A percentile compares a stretch with the other conserved stretches of the same genome.
Evolutionary conservation across 2,888 invertebrate genomes (phyloP).

Genomic region (Drosophila mettleri): DNA sequence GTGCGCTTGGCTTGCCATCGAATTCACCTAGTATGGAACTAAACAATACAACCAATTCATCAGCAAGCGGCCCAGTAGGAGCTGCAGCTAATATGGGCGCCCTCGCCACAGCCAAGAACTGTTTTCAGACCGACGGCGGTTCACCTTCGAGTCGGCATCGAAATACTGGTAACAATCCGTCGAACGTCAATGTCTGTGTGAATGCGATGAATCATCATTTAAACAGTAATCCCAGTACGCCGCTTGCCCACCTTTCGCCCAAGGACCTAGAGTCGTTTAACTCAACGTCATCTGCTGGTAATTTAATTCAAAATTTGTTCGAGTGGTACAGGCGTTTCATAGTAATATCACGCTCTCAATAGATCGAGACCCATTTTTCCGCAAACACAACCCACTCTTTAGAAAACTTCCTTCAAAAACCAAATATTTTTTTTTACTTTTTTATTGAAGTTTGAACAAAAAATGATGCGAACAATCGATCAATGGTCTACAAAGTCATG

Average conservation of each 20-base stretch:
- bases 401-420: neutral
- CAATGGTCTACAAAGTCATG: no score
- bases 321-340: neutral
- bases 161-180: constrained; percentile 45
- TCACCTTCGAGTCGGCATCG: constrained; percentile 66
- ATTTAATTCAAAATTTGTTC: neutral
- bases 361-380: no score
- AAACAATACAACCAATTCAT: constrained; percentile 83
- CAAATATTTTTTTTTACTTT: neutral
- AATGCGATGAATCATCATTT: constrained; percentile 85
- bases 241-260: constrained; percentile 88
- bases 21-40: constrained; percentile 89
- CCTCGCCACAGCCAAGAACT: constrained; percentile 48
- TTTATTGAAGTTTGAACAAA: no score
- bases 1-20: constrained; percentile 86
- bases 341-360: no score
- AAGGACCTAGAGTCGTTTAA: constrained; percentile 83
- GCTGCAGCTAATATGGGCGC: constrained; percentile 24
- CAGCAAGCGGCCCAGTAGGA: constrained; percentile 14
- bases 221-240: constrained; percentile 90
- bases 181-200: constrained; percentile 16
- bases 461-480: no score
- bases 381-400: neutral
- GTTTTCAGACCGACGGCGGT: constrained; percentile 65
- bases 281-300: constrained; percentile 37